A percentile compares a stretch with the other conserved stretches of the same genome.
Conservation (phyloP, 2,797 vertebrate genomes). For the Hylomyscus alleni region DNA sequence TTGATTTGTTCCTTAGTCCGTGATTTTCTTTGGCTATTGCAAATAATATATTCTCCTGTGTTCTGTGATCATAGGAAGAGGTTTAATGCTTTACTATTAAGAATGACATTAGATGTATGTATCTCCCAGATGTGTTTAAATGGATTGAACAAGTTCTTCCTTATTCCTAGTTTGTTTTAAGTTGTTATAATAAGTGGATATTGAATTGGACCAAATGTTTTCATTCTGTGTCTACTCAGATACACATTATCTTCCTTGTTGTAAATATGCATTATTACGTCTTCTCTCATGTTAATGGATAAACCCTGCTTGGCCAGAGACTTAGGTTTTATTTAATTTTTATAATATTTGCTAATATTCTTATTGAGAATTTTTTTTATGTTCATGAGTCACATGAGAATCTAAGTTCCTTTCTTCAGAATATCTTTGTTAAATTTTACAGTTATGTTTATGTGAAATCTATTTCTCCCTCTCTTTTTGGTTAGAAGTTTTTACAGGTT, state of each 20-base stretch:
- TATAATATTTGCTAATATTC: conserved; percentile 16
- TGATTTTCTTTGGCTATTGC: conserved; percentile 55
- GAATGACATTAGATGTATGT: conserved; percentile 1
- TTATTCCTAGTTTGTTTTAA: conserved; percentile 1
- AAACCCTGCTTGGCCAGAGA: not conserved
- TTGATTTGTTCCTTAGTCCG: conserved; percentile 28
- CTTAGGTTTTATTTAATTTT: conserved; percentile 42
- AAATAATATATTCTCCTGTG: conserved; percentile 37
- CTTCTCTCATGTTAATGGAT: conserved; percentile 20
- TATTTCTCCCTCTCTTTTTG: not conserved
- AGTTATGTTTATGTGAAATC: not conserved
- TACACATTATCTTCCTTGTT: conserved; percentile 40
- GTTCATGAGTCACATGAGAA: not conserved
- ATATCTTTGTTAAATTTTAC: not conserved
- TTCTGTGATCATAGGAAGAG: conserved; percentile 7
- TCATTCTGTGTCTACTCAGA: not conserved
- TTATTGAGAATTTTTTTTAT: conserved; percentile 21
- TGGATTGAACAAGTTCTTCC: not conserved
- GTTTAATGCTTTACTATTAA: conserved; percentile 51
- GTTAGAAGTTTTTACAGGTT: not conserved
- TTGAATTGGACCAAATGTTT: conserved; percentile 10
- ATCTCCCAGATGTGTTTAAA: conserved; percentile 46
- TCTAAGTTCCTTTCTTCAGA: not conserved
- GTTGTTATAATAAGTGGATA: conserved; percentile 48
- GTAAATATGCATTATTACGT: conserved; percentile 10